Evolutionary conservation across 2,113 vertebrate genomes (phyloP), one percentile per base, ranked within the genome.

Genomic region (Nothobranchius kuhntae): DNA sequence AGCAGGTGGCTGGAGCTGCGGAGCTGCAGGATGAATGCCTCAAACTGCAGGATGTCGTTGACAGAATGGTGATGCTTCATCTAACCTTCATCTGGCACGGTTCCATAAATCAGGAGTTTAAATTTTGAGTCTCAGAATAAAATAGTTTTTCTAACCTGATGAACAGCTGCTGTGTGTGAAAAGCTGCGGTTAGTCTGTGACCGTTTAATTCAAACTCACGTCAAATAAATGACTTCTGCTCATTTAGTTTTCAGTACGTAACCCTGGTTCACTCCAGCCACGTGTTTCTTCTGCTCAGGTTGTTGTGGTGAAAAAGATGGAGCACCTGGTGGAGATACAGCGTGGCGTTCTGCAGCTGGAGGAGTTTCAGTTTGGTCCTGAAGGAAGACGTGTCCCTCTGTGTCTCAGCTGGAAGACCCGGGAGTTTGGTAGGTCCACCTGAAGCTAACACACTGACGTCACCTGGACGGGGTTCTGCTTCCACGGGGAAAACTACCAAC

Each of bases 351-450:
- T 92, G 69, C 93, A 96, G 1, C 92, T 98, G 57, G 95, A 98
- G 84, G 72, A 71, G 14, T 96, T 95, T 75, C 94, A 93, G 70
- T 82, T 82, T 0, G 74, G 92, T 73, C 83, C 85, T 42, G 88
- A 85, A 60, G 88, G 82, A 42, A 73, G 83, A 24, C 82, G 35
- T 0, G 48, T 68, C 11, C 91, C 87, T 0, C 90, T 96, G 9
- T 98, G 97, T 75, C 95, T 95, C 74, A 95, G 94, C 0, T 99
- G 96, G 97, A 91, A 89, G 26, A 94, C 94, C 3, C 24, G 78
- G 4, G 86, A 93, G n/a, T 97, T 99, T 21, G 94, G 96, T 98
- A 91, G 92, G 81, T 40, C 10, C 13, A 35, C 61, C 40, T 54
- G 53, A 6, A 26, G 13, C 13, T 4, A 14, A 13, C 12, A 38